phyloP scores from a whole-genome alignment of 2,113 vertebrate genomes.

The Zeus faber region DNA sequence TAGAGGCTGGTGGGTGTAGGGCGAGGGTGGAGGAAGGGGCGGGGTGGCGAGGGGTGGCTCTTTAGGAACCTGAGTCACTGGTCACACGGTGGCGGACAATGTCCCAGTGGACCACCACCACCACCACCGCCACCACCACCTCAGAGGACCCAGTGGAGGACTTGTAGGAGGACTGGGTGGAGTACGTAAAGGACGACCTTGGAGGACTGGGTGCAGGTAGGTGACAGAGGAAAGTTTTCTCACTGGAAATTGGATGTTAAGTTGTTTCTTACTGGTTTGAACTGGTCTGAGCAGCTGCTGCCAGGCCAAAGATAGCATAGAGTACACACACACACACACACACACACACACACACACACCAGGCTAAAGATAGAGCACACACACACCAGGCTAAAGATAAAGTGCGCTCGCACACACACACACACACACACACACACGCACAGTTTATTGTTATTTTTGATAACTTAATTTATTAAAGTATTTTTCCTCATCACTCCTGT shows the following conservation, averaged over 20 bases:
- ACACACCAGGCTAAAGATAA: neutral
- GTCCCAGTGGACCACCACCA: neutral
- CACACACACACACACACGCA: slow-evolving; percentile 3
- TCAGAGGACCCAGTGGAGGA: neutral
- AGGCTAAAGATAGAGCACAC: slow-evolving; percentile 1
- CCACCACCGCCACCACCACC: neutral
- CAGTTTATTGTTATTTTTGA: no score
- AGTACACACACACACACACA: slow-evolving; percentile 16
- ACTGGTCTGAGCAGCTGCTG: slow-evolving; percentile 28
- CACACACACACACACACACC: slow-evolving; percentile 6
- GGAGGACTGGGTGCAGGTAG: neutral
- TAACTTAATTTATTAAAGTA: no score
- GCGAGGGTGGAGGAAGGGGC: neutral
- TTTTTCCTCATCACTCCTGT: no score
- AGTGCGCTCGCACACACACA: neutral
- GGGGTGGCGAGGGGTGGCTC: no score
- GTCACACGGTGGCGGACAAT: neutral
- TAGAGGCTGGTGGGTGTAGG: neutral
- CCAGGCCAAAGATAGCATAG: slow-evolving; percentile 42
- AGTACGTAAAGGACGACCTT: neutral
- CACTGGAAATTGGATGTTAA: neutral
- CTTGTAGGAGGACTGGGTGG: neutral
- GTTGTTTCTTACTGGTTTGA: neutral
- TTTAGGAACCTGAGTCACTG: neutral
- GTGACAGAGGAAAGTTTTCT: neutral